Evolutionary conservation across 2,113 vertebrate genomes (phyloP), one percentile per base, ranked within the genome.

Genomic region (Pelmatolapia mariae): DNA sequence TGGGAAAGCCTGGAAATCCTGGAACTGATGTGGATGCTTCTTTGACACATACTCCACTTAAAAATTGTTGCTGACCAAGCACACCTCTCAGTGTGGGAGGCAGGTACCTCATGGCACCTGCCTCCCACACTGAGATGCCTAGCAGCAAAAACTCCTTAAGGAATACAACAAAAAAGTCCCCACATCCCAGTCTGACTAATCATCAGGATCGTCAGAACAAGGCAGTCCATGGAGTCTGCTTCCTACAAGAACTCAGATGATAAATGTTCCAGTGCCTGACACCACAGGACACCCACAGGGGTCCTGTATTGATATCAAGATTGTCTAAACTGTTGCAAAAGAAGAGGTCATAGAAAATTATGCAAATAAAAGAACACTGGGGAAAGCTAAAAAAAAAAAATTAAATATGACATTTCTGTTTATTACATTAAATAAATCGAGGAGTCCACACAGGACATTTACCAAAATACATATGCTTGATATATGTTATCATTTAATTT

Each of bases 31-130:
- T 78, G 73, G 11, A n/a, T 31, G 18, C 47, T 52, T 52, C 73
- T 78, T 52, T 78, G 73, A 78, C 45, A 52, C 16, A 52, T 0
- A 33, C 18, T 52, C 26, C 45, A 52, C 73, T 50, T 50, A 50
- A 8, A n/a, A 12, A 50, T 50, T 0, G 0, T 50, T 78, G 71
- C 45, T 50, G 71, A 50, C 16, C 43, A 78, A 50, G 45, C 4
- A 31, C 26, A 31, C n/a, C 61, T 66, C 31, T 66, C 61, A n/a
- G 61, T 5, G 61, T 66, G 16, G 29, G 59, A 63, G 16, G 59
- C 29, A 63, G 16, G 16, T 61, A 1, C 59, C 22, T 73, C 1
- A 7, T 29, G 68, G 68, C 6, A 47, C 40, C 40, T 76, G 13
- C 38, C 22, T 45, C 1, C 0, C 0, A 43, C 38, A 43, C 38